These are phyloP conservation scores for Lithobates pipiens DNA, from an alignment of 2,797 vertebrate species.

Conservation along the genomic window DNA sequence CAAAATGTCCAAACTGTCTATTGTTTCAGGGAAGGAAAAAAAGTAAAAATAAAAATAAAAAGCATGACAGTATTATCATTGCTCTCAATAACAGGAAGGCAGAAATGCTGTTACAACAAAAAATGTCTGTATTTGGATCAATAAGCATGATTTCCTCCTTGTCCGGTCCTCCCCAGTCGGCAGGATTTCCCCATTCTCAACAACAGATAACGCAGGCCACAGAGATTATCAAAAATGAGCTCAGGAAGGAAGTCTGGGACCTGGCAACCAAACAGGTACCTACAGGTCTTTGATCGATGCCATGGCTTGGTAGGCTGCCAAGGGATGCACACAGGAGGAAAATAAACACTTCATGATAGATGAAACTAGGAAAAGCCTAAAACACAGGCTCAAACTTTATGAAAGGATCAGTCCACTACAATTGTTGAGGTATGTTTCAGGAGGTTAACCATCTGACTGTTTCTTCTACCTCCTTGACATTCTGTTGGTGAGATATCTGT, in stretches of 20 bases:
- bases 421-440: too few relatives aligned
- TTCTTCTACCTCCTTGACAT: too few relatives aligned
- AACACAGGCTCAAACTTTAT: too few relatives aligned
- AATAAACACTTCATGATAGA: not conserved
- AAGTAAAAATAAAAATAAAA: not conserved
- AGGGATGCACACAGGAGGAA: not conserved
- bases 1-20: not conserved
- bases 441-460: too few relatives aligned
- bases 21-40: not conserved
- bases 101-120: slow-evolving; percentile 27
- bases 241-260: slow-evolving; percentile 51
- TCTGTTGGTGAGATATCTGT: too few relatives aligned
- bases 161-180: not conserved
- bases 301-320: not conserved
- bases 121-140: not conserved
- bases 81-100: slow-evolving; percentile 43
- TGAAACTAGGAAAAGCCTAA: not conserved
- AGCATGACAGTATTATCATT: not conserved
- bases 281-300: not conserved
- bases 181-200: slow-evolving; percentile 47
- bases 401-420: too few relatives aligned
- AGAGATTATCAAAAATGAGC: slow-evolving; percentile 14
- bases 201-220: slow-evolving; percentile 25
- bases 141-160: slow-evolving; percentile 26
- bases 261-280: slow-evolving; percentile 39